Base-by-base conservation (phyloP, 2,113 vertebrate species). In the Thalassoma bifasciatum region DNA sequence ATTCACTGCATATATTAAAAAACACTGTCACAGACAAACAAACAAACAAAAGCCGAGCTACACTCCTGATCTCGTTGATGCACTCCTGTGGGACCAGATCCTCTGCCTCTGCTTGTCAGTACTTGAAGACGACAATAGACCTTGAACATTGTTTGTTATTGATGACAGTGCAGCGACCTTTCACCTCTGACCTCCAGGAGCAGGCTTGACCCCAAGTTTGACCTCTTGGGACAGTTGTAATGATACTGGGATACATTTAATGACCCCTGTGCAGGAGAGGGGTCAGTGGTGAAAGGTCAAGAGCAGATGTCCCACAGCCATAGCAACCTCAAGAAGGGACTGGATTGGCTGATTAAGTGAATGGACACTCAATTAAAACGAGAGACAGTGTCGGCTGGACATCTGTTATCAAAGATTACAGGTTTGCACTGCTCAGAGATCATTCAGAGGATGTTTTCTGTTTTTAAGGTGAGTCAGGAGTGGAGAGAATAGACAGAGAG, bases 251-350 rank as follows among this genome's bases (percentile, higher is more conserved):
- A 83, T 75, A 63, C n/a, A 13, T 71, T 62, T 88, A 88, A 89
- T 83, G 88, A 89, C 87, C 79, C 40, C 75, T 22, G 53, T 30
- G 63, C 59, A 42, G 57, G 12, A 42, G 14, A 68, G 19, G 68
- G 77, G 83, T 72, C 83, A 72, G n/a, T 21, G 66, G 77, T 77
- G 60, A 84, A 88, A 88, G 86, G 88, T 87, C 85, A 87, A 85
- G 84, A 82, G 76, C 86, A 79, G 78, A 78, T 73, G 74, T 88
- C 62, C 30, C 10, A 16, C 62, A 56, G 75, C 74, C 42, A 37
- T 1, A 0, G 17, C 72, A 67, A 87, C 83, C 73, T 50, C 61
- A 66, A 67, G 66, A 73, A 62, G 64, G 37, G 60, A 74, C 66
- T 17, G 14, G 38, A 64, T 62, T 57, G 22, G 4, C 71, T 86